Percentiles rank a stretch among this genome's conserved stretches.
phyloP scores from a whole-genome alignment of 2,113 vertebrate species.

The Ictalurus furcatus region DNA sequence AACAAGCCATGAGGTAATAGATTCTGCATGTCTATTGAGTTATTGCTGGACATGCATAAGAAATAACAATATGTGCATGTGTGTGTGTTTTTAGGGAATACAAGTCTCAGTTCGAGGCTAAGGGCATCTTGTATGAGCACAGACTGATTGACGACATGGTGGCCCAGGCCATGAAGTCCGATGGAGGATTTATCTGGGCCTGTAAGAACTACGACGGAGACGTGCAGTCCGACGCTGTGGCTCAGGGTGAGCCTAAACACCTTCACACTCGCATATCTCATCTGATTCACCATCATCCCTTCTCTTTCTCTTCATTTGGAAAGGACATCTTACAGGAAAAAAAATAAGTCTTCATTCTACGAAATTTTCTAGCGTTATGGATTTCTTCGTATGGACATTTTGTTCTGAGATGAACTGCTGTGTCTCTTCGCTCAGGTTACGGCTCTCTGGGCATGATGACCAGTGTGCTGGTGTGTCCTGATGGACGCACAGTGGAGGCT shows the following conservation, averaged over 20 bases:
- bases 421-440: constrained; percentile 76
- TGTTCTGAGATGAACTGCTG: background rate
- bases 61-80: background rate
- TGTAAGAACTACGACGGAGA: constrained; percentile 99
- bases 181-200: constrained; percentile 98
- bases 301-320: background rate
- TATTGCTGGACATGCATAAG: background rate
- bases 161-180: constrained; percentile 96
- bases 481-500: constrained; percentile 93
- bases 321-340: background rate
- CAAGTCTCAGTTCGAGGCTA: constrained; percentile 85
- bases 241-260: constrained; percentile 80
- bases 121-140: constrained; percentile 96
- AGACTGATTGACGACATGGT: constrained; percentile 99
- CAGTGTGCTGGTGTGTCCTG: constrained; percentile 93
- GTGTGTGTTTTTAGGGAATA: constrained; percentile 79
- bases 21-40: background rate
- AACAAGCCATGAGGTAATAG: background rate
- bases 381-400: background rate
- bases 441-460: constrained; percentile 99
- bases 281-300: background rate
- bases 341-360: background rate
- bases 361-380: background rate
- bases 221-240: constrained; percentile 97
- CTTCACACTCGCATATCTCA: background rate